A percentile compares a stretch with the other conserved stretches of the same genome.
Conservation (phyloP, 2,797 vertebrate species). For the Oreortyx pictus region DNA sequence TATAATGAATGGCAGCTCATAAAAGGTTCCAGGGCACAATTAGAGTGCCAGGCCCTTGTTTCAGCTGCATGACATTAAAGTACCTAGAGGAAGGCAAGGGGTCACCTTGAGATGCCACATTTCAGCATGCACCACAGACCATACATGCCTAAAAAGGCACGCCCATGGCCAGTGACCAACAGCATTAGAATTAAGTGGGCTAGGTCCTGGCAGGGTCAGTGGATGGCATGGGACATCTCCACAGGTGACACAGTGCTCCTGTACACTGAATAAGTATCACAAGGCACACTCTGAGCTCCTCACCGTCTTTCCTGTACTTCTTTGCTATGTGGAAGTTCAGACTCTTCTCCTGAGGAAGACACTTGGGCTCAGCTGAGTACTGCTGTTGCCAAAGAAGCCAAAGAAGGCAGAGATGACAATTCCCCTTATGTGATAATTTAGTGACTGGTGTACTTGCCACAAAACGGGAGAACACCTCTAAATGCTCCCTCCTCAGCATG, state of each 20-base stretch:
- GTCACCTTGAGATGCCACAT: neutral
- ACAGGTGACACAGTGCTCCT: neutral
- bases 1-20: neutral
- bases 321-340: neutral
- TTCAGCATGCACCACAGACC: neutral
- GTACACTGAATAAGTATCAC: neutral
- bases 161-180: neutral
- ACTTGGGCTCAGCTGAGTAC: neutral
- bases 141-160: neutral
- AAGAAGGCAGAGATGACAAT: neutral
- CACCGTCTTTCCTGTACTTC: neutral
- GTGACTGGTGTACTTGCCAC: neutral
- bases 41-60: neutral
- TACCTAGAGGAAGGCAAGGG: neutral
- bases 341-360: neutral
- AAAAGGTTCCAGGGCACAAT: neutral
- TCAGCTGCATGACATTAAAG: neutral
- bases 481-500: neutral
- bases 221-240: neutral
- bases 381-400: neutral
- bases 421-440: rapidly evolving
- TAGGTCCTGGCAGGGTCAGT: neutral
- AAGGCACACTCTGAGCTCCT: neutral
- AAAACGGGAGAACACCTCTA: neutral
- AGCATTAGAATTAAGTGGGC: neutral